A percentile compares a stretch with the other conserved stretches of the same genome.
These are phyloP conservation scores for Neolamprologus longior DNA, from an alignment of 2,113 vertebrate genomes.

Conservation along the genomic window DNA sequence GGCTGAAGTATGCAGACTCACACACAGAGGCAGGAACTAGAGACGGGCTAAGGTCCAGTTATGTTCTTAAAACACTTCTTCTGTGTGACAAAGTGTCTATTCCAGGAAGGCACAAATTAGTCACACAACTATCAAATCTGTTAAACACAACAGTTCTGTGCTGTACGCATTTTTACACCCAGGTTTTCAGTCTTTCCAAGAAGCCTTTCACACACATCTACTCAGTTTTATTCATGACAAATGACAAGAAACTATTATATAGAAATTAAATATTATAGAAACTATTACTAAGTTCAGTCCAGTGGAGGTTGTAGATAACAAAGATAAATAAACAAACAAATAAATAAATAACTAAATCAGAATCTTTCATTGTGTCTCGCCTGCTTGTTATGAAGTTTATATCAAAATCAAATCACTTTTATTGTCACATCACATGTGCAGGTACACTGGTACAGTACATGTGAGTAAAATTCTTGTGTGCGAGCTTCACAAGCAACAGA, in stretches of 20 bases:
- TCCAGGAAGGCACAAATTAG: background rate
- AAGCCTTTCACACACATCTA: background rate
- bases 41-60: background rate
- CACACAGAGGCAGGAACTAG: background rate
- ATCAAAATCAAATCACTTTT: no score
- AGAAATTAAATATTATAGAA: background rate
- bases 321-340: background rate
- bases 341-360: accelerated
- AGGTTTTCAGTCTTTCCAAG: background rate
- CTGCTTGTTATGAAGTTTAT: background rate
- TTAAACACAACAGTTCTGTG: background rate
- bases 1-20: background rate
- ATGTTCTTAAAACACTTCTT: background rate
- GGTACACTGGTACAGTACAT: no score
- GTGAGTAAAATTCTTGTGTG: no score
- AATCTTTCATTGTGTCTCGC: accelerated
- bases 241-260: background rate
- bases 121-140: background rate
- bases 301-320: background rate
- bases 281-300: background rate
- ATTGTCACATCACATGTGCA: no score
- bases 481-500: no score
- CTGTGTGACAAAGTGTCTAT: background rate
- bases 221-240: background rate
- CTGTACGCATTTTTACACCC: background rate